Conservation (phyloP, 2,797 vertebrate genomes). For the Muscicapa comitata region DNA sequence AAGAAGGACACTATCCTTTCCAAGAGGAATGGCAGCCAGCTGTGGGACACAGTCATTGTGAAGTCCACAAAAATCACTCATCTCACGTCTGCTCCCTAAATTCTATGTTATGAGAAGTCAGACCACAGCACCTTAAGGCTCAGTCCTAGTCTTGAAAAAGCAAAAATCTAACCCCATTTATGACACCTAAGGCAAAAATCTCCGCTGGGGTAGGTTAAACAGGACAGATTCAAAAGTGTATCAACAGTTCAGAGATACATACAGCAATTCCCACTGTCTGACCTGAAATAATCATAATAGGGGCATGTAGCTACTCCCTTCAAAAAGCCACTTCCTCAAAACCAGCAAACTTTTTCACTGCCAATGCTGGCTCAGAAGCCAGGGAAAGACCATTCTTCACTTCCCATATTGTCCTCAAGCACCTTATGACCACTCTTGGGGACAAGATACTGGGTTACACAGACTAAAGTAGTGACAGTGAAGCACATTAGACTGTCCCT, state of each 20-base stretch:
- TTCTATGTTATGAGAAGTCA: neutral
- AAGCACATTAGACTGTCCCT: neutral
- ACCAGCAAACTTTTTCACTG: neutral
- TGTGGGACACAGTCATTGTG: neutral
- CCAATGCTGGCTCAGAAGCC: neutral
- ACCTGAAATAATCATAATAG: neutral
- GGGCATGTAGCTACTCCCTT: neutral
- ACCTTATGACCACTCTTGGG: neutral
- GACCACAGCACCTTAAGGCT: neutral
- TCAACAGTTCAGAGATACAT: neutral
- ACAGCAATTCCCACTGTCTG: neutral
- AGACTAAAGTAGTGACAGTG: neutral
- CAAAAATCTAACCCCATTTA: neutral
- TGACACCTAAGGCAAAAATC: neutral
- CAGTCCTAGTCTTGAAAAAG: neutral
- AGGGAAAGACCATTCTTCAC: neutral
- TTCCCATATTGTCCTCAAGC: neutral
- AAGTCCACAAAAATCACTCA: neutral
- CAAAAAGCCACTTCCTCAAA: neutral
- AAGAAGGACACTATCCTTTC: neutral
- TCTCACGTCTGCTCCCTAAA: neutral
- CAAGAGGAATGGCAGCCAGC: neutral
- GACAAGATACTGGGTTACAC: neutral
- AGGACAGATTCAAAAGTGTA: neutral
- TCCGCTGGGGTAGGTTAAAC: neutral